A percentile compares a stretch with the other conserved stretches of the same genome.
Evolutionary conservation across 1,140 invertebrate genomes (phyloP).

Genomic region (Oreohelix idahoensis): DNA sequence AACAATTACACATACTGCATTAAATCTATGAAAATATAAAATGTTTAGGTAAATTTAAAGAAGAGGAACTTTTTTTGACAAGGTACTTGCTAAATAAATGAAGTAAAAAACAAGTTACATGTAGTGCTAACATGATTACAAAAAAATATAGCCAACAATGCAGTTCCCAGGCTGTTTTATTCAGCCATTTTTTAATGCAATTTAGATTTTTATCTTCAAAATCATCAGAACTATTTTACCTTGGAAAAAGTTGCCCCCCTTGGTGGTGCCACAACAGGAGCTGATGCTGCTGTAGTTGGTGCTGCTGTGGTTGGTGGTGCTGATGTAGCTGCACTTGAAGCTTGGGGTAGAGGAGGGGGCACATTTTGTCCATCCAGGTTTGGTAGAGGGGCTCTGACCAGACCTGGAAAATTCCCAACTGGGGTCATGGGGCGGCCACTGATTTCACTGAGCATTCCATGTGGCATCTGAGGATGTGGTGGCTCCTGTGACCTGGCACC

Average conservation of each 20-base stretch:
- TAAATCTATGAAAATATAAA: too few species aligned
- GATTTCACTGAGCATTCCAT: slow-evolving; percentile 29
- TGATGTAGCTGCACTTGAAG: slow-evolving; percentile 47
- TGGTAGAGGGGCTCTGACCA: slow-evolving; percentile 6
- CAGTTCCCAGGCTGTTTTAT: too few species aligned
- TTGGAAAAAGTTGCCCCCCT: slow-evolving; percentile 49
- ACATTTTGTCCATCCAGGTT: background rate
- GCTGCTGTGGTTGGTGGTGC: slow-evolving; percentile 36
- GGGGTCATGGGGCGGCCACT: slow-evolving; percentile 31
- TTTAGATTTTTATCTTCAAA: background rate
- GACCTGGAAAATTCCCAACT: slow-evolving; percentile 14
- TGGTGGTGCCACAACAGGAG: slow-evolving; percentile 22
- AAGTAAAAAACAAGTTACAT: too few species aligned
- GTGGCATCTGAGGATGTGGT: slow-evolving; percentile 78
- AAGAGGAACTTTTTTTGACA: too few species aligned
- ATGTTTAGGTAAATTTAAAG: too few species aligned
- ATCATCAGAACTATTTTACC: slow-evolving; percentile 38
- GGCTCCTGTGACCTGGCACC: slow-evolving; percentile 90
- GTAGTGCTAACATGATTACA: too few species aligned
- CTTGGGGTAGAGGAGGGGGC: slow-evolving; percentile 23
- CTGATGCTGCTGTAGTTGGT: slow-evolving; percentile 74
- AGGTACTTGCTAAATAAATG: too few species aligned
- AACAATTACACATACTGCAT: background rate
- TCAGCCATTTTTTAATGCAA: too few species aligned
- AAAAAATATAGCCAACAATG: too few species aligned